Evolutionary conservation across 2,888 invertebrate genomes (phyloP), one percentile per base, ranked within the genome.

Genomic region (Acholoe squamosa): DNA sequence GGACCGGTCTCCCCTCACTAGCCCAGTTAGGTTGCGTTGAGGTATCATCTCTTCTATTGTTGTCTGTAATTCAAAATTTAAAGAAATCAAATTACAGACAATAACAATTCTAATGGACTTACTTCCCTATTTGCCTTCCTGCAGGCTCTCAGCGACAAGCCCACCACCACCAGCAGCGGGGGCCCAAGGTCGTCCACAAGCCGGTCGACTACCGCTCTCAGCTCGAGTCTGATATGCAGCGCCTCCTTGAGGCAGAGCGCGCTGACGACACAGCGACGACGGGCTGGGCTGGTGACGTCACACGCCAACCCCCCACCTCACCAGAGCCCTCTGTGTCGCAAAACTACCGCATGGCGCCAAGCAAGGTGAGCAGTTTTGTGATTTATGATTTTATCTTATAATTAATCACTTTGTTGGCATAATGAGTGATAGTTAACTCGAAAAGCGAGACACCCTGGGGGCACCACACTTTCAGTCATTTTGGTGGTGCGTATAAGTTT

Each of bases 261-360:
- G 43, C 84, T 84, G 34, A 84, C n/a, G 1, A 84, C 84, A 0
- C 84, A 84, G 84, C 84, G 43, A 51, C 84, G 84, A n/a, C 34
- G 51, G 84, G 84, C 84, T 51, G 84, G 84, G 19, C 34, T 84
- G 43, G 43, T 84, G 51, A 84, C 51, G 84, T 84, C 84, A 34
- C 84, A 84, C 51, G 84, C 5, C 43, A 84, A 84, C 43, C 84
- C 84, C 3, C 84, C 51, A n/a, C 84, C 34, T 51, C 84, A 34
- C 34, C 84, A 25, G 34, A 84, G 84, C 51, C 84, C 84, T 3
- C 84, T n/a, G 22, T 84, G 7, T 51, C 34, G 43, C 84, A 25
- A 28, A 16, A 77, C 77, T 28, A 28, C 84, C 22, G 84, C 84
- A 10, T 84, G 84, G 84, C 84, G 84, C 5, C 34, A 84, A 25